Evolutionary conservation across 2,888 invertebrate genomes (phyloP).

Genomic region (Allacma fusca): DNA sequence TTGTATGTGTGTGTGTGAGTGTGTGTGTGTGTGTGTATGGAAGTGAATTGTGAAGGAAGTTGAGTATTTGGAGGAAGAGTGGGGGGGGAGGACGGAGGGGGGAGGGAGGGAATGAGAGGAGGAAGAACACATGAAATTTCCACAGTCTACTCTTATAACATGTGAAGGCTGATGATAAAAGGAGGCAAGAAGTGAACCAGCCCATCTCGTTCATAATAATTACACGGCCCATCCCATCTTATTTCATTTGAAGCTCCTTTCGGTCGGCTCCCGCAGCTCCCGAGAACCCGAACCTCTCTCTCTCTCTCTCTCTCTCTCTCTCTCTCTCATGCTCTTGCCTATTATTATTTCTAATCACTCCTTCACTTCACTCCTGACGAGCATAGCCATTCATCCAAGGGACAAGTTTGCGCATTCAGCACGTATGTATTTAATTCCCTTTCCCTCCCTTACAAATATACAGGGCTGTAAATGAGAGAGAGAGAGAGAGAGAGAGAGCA

Average conservation of each 20-base stretch:
- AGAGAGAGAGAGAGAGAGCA: neutral
- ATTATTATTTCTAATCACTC: slow-evolving; percentile 54
- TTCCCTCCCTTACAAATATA: slow-evolving; percentile 1
- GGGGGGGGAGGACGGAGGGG: neutral
- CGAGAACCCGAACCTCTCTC: slow-evolving; percentile 41
- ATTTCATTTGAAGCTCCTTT: slow-evolving; percentile 55
- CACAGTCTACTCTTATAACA: slow-evolving; percentile 18
- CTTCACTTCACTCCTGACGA: slow-evolving; percentile 28
- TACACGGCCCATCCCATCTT: slow-evolving; percentile 59
- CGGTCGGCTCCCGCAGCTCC: slow-evolving; percentile 51
- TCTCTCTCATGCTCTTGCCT: slow-evolving; percentile 42
- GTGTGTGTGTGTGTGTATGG: too few relatives aligned
- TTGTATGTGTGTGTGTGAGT: too few relatives aligned
- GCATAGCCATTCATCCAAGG: slow-evolving; percentile 19
- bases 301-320: slow-evolving; percentile 26
- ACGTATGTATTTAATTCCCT: neutral
- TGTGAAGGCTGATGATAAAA: slow-evolving; percentile 47
- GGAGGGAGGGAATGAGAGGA: too few relatives aligned
- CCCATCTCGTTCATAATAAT: slow-evolving; percentile 59
- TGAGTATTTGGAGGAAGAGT: neutral
- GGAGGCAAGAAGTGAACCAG: slow-evolving; percentile 55
- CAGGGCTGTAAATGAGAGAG: slow-evolving; percentile 18
- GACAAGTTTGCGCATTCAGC: slow-evolving; percentile 8
- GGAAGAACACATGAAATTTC: neutral
- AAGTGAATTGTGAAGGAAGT: slow-evolving; percentile 1